Conservation (phyloP, 2,888 invertebrate genomes). For the Melanchra persicariae region DNA sequence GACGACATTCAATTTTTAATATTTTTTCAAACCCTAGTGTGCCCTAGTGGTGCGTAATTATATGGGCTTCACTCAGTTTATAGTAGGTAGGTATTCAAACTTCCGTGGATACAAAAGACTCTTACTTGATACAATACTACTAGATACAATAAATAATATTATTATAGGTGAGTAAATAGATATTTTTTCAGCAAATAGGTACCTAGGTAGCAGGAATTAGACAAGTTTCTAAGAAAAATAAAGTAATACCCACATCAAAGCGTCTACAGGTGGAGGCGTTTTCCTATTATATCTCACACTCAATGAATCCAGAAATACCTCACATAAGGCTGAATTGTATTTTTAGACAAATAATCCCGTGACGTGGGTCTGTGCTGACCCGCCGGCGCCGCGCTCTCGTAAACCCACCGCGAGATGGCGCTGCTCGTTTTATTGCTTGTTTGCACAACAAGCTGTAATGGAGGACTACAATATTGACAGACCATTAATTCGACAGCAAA, state of each 20-base stretch:
- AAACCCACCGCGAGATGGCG: conserved; percentile 86
- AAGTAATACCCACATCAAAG: conserved; percentile 50
- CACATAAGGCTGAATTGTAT: conserved; percentile 7
- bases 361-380: conserved; percentile 54
- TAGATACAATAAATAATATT: neutral
- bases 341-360: conserved; percentile 41
- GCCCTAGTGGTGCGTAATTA: neutral
- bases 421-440: conserved; percentile 85
- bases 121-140: too few relatives aligned
- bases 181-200: neutral
- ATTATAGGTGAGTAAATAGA: neutral
- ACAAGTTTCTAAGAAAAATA: conserved; percentile 17
- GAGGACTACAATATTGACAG: conserved; percentile 90
- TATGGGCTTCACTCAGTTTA: neutral
- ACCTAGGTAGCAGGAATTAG: neutral
- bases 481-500: conserved; percentile 90
- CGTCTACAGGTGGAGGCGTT: conserved; percentile 28
- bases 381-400: conserved; percentile 78
- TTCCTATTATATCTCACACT: conserved; percentile 14
- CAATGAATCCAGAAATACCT: conserved; percentile 31
- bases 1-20: neutral
- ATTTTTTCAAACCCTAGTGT: neutral
- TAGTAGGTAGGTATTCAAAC: too few relatives aligned
- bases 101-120: neutral
- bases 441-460: conserved; percentile 88